Conservation (phyloP, 2,113 vertebrate species). For the Gnathochromis pfefferi region DNA sequence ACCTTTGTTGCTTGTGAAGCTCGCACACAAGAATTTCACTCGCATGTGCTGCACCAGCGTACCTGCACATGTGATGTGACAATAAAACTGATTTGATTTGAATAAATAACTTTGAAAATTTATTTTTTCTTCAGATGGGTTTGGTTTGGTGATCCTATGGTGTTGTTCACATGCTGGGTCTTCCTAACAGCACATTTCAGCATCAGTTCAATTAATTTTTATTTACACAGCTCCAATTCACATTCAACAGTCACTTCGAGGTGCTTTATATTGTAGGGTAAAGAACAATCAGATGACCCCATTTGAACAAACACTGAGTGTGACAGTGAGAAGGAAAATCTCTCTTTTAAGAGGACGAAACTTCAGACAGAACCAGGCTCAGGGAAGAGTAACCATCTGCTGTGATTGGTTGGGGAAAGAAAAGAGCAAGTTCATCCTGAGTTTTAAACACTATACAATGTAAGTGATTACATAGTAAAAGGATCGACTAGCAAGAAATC, state of each 20-base stretch:
- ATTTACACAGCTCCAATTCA: background rate
- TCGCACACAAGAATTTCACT: background rate
- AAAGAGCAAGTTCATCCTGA: background rate
- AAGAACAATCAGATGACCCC: background rate
- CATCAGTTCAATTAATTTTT: background rate
- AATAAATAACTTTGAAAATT: accelerated
- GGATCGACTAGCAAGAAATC: background rate
- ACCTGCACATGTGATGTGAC: background rate
- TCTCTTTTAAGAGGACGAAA: background rate
- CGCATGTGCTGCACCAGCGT: accelerated
- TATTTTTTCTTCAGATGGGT: background rate
- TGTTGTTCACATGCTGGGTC: background rate
- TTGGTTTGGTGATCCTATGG: background rate
- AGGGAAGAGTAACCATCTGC: background rate
- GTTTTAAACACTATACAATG: background rate
- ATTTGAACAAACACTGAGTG: background rate
- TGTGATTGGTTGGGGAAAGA: background rate
- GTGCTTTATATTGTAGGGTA: background rate
- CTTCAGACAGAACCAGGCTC: background rate
- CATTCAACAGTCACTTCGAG: background rate
- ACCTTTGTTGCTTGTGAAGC: background rate
- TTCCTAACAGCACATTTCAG: background rate
- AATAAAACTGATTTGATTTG: accelerated
- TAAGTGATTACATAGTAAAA: background rate
- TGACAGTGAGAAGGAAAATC: background rate